Conservation (phyloP, 2,888 invertebrate genomes). For the Phaonia tiefii region DNA sequence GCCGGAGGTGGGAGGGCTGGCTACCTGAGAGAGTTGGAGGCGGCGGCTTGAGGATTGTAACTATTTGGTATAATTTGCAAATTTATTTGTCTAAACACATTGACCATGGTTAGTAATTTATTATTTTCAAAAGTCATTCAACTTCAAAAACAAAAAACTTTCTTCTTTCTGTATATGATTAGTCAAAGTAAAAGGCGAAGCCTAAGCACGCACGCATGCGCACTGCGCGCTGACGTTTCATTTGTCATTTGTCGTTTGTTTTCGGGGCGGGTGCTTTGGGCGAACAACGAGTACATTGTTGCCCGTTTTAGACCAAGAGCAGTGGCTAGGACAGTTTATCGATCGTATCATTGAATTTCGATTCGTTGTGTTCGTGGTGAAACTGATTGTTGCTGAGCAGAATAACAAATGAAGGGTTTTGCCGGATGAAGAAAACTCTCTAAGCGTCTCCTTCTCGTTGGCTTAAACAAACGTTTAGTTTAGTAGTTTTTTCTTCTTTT, state of each 20-base stretch:
- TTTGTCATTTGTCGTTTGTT: constrained; percentile 45
- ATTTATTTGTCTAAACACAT: constrained; percentile 36
- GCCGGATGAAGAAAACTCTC: constrained; percentile 65
- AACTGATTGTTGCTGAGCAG: constrained; percentile 77
- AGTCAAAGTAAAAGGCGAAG: constrained; percentile 56
- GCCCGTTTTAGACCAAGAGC: too few relatives aligned
- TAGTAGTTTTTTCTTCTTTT: constrained; percentile 44
- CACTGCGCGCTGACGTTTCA: constrained; percentile 25
- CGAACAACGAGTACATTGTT: constrained; percentile 10
- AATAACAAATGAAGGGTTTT: constrained; percentile 75
- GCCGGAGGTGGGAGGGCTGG: neutral
- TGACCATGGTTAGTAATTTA: constrained; percentile 55
- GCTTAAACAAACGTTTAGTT: constrained; percentile 44
- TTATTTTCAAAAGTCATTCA: constrained; percentile 53
- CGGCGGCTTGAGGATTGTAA: neutral
- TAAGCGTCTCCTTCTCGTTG: neutral
- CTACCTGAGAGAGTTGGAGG: neutral
- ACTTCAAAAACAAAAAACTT: constrained; percentile 58
- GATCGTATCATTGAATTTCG: too few relatives aligned
- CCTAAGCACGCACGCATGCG: constrained; percentile 6
- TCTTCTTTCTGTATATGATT: constrained; percentile 16
- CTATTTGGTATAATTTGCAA: constrained; percentile 34
- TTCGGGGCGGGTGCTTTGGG: constrained; percentile 41
- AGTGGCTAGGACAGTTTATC: too few relatives aligned
- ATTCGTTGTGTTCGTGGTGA: constrained; percentile 67